Base-by-base conservation (phyloP, 1,140 invertebrate genomes). In the Batillaria attramentaria region DNA sequence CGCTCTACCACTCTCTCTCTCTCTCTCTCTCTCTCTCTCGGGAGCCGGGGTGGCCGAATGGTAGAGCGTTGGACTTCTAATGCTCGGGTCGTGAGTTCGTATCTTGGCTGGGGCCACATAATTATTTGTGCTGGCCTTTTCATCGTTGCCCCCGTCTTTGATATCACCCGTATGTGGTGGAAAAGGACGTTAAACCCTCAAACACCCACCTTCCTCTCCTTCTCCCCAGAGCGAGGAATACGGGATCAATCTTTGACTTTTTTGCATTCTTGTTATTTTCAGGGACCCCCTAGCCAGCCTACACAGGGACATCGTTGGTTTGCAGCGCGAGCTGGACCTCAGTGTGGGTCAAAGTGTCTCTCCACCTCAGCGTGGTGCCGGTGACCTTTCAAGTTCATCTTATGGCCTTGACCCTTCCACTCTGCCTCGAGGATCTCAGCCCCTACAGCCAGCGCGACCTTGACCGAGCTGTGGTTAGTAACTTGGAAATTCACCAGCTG, bases 381-480 rank as follows among this genome's bases (percentile, higher is more conserved):
- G 54, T 1, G 73, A 75, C 37, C 73, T 75, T 18, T 33, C 57
- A n/a, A 37, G 54, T 20, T 33, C 73, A 31, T 75, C 73, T 20
- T 65, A 75, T n/a, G 37, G 28, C 54, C 73, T 75, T 39, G 73
- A 75, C 73, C 54, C 73, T 41, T n/a, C 73, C 13, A 62, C 73
- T 37, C 18, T 75, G 73, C 73, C 73, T 2, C 73, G 57, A 18
- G n/a, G 73, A 75, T 35, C 57, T 75, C 28, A 75, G 73, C 18
- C 73, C 73, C 13, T 75, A 75, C 57, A 75, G 57, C 39, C 73
- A 75, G 73, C 54, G 73, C 10, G 73, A 75, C 39, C 73, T 75
- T 2, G 73, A 75, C 54, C 73, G 73, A 0, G 73, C 73, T 28
- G 37, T 75, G 73, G 73, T 75, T 20, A 18, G 73, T 66, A 50